Conservation (phyloP, 2,797 vertebrate species). For the Helicolenus hilgendorfi region DNA sequence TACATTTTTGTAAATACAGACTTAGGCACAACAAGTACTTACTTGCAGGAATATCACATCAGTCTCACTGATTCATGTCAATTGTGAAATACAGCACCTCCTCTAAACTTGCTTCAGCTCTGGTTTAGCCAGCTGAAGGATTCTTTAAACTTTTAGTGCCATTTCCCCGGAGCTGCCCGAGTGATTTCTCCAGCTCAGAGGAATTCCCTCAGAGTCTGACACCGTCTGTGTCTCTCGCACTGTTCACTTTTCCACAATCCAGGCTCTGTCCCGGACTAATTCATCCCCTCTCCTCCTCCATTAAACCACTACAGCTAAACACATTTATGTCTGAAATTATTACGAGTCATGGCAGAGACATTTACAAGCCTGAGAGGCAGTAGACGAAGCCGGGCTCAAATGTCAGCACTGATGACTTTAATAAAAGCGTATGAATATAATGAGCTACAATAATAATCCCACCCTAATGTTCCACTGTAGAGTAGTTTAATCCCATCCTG, state of each 20-base stretch:
- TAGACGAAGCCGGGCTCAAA: slow-evolving; percentile 48
- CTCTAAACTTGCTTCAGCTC: not conserved
- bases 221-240: not conserved
- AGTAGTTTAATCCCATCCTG: not conserved
- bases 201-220: slow-evolving; percentile 19
- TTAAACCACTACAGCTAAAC: slow-evolving; percentile 22
- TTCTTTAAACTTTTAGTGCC: slow-evolving; percentile 35
- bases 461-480: not conserved
- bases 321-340: slow-evolving; percentile 18
- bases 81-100: not conserved
- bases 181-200: slow-evolving; percentile 27
- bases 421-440: slow-evolving; percentile 37
- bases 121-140: not conserved
- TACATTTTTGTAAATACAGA: slow-evolving; percentile 1
- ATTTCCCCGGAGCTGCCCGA: slow-evolving; percentile 33
- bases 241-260: slow-evolving; percentile 34
- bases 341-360: slow-evolving; percentile 1
- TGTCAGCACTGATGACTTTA: slow-evolving; percentile 56
- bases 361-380: not conserved
- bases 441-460: slow-evolving; percentile 23
- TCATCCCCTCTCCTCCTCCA: slow-evolving; percentile 25
- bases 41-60: not conserved
- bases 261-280: slow-evolving; percentile 41
- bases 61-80: not conserved
- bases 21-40: not conserved